Evolutionary conservation across 2,888 invertebrate species (phyloP).

Genomic region (Dicycla oo): DNA sequence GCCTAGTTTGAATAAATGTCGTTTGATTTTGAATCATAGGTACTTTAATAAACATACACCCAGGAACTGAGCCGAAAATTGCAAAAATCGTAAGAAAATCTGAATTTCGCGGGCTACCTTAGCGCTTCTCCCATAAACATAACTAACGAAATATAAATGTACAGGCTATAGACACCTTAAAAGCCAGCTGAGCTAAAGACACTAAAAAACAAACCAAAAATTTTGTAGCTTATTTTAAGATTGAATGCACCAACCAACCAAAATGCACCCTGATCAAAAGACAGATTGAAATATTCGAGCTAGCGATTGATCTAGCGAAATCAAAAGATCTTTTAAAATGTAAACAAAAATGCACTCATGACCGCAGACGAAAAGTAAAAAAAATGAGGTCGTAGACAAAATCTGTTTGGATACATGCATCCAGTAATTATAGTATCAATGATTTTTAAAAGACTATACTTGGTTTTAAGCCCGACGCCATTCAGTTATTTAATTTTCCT

Average conservation of each 20-base stretch:
- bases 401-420: conserved; percentile 24
- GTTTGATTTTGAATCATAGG: too few relatives aligned
- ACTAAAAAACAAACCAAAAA: not conserved
- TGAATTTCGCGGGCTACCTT: too few relatives aligned
- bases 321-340: conserved; percentile 25
- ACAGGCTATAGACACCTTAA: not conserved
- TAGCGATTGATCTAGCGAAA: conserved; percentile 12
- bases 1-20: too few relatives aligned
- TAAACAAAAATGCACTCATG: conserved; percentile 31
- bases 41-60: too few relatives aligned
- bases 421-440: conserved; percentile 14
- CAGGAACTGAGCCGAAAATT: too few relatives aligned
- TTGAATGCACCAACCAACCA: not conserved
- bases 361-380: not conserved
- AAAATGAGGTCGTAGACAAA: conserved; percentile 22
- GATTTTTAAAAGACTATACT: not conserved
- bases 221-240: not conserved
- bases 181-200: not conserved
- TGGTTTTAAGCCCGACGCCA: not conserved
- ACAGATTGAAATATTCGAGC: conserved; percentile 21
- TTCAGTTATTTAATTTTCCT: not conserved
- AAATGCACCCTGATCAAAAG: conserved; percentile 23
- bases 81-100: too few relatives aligned
- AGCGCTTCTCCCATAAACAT: too few relatives aligned
- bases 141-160: not conserved